phyloP scores from a whole-genome alignment of 2,888 invertebrate species.

The Poecilobothrus nobilitatus region DNA sequence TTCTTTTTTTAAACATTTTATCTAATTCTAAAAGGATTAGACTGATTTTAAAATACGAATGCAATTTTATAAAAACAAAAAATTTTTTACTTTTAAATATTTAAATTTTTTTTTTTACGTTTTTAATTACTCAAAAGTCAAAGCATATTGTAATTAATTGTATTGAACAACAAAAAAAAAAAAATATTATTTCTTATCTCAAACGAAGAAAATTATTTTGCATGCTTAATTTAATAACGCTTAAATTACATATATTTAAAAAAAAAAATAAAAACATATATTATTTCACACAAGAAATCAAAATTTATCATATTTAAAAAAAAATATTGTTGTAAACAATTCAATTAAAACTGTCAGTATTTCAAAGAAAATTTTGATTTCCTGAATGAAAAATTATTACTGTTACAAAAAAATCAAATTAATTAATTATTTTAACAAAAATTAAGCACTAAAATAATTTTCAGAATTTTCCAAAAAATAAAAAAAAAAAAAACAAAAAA shows the following conservation, averaged over 20 bases:
- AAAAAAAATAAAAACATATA: background rate
- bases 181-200: background rate
- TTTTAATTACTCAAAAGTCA: too few relatives aligned
- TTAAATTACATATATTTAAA: background rate
- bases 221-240: background rate
- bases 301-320: too few relatives aligned
- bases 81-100: too few relatives aligned
- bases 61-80: too few relatives aligned
- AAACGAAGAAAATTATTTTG: conserved; percentile 2
- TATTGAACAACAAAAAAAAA: background rate
- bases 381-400: too few relatives aligned
- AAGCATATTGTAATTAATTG: too few relatives aligned
- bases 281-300: too few relatives aligned
- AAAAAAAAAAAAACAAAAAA: background rate
- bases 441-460: background rate
- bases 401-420: too few relatives aligned
- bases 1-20: background rate
- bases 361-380: too few relatives aligned
- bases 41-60: background rate
- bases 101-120: too few relatives aligned
- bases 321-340: too few relatives aligned
- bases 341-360: too few relatives aligned
- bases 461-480: background rate
- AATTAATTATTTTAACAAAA: background rate
- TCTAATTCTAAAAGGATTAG: conserved; percentile 4